phyloP scores from a whole-genome alignment of 2,888 invertebrate genomes.

The Epistrophella euchroma region DNA sequence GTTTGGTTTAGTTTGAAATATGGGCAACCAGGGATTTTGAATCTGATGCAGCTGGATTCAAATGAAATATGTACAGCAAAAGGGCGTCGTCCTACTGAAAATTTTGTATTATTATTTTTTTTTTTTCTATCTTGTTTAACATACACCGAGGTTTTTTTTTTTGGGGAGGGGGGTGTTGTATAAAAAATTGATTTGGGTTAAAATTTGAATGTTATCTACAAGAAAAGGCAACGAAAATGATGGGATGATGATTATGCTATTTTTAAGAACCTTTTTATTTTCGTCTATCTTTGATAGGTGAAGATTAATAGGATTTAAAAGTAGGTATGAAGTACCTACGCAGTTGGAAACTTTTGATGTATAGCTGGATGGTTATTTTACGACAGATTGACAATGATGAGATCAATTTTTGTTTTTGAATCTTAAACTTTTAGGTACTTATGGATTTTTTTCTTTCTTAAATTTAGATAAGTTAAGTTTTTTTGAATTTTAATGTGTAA shows the following conservation, averaged over 20 bases:
- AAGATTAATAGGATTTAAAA: constrained; percentile 32
- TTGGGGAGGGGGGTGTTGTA: not conserved
- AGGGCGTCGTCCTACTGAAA: constrained; percentile 73
- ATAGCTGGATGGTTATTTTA: not conserved
- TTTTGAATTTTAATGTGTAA: not conserved
- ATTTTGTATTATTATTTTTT: not conserved
- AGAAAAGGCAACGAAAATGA: constrained; percentile 31
- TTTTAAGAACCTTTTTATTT: not conserved
- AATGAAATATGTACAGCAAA: constrained; percentile 58
- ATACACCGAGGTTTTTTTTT: not conserved
- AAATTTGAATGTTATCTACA: constrained; percentile 15
- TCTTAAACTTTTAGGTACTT: not conserved
- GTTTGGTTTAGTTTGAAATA: constrained; percentile 39
- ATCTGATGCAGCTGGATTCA: constrained; percentile 10
- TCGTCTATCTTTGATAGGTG: not conserved
- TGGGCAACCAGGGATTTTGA: constrained; percentile 23
- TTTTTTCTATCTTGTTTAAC: not conserved
- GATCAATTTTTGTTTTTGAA: not conserved
- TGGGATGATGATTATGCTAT: constrained; percentile 33
- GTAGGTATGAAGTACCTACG: too few species aligned
- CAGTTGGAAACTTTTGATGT: not conserved
- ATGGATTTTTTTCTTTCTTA: not conserved
- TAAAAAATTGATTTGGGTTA: constrained; percentile 24
- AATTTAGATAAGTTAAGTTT: not conserved
- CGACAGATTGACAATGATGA: constrained; percentile 11